phyloP scores from a whole-genome alignment of 2,113 vertebrate species.

The Rhinolophus ferrumequinum region DNA sequence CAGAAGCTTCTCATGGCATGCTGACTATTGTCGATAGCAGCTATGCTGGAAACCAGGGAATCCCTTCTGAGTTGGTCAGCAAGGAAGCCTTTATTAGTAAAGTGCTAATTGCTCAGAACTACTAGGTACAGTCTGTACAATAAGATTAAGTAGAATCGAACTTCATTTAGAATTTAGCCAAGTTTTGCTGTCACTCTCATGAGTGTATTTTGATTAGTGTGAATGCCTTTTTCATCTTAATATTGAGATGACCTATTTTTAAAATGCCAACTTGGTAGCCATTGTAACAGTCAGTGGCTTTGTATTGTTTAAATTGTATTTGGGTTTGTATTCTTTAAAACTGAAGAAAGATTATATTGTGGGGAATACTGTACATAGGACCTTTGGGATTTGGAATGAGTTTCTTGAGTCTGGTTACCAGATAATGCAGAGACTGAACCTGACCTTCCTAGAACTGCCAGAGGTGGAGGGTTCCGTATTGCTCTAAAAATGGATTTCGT shows the following conservation, averaged over 20 bases:
- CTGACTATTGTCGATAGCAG: background rate
- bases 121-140: background rate
- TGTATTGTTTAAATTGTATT: background rate
- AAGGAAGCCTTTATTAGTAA: background rate
- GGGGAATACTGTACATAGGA: background rate
- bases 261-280: background rate
- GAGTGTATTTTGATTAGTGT: background rate
- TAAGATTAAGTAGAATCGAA: constrained; percentile 12
- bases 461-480: background rate
- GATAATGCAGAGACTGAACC: background rate
- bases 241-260: background rate
- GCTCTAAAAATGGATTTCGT: background rate
- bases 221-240: background rate
- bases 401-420: background rate
- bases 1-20: background rate
- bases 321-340: constrained; percentile 40
- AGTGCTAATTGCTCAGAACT: background rate
- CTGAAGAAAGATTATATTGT: background rate
- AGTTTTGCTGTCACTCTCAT: background rate
- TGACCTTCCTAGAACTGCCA: background rate
- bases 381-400: background rate
- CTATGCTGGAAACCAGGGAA: background rate
- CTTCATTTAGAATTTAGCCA: background rate
- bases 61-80: background rate
- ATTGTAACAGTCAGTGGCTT: background rate